These are phyloP conservation scores for Gymnogyps californianus DNA, from an alignment of 2,113 vertebrate genomes.

Conservation along the genomic window DNA sequence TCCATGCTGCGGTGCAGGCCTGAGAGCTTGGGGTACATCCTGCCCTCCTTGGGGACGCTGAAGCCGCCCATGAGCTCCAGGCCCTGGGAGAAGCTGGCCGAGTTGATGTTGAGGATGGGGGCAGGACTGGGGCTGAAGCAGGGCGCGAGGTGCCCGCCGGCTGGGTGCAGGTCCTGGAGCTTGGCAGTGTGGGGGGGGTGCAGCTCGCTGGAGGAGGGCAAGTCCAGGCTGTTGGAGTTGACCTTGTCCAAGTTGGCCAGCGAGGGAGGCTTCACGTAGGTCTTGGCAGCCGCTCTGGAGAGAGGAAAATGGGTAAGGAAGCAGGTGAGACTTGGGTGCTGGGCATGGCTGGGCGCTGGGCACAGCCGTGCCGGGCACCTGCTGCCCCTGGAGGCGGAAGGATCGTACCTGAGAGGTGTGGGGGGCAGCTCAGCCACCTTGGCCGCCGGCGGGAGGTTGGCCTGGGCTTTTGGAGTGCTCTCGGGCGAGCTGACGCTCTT, in stretches of 20 bases:
- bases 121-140: conserved; percentile 91
- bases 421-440: conserved; percentile 83
- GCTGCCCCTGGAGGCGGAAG: accelerated
- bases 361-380: accelerated
- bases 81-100: conserved; percentile 85
- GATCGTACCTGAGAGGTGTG: conserved; percentile 83
- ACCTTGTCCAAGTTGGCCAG: conserved; percentile 89
- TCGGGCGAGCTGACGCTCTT: conserved; percentile 77
- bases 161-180: conserved; percentile 77
- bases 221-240: conserved; percentile 87
- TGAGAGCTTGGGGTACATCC: conserved; percentile 88
- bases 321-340: not conserved
- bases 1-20: conserved; percentile 95
- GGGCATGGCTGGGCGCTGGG: not conserved
- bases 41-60: conserved; percentile 73
- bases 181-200: conserved; percentile 79
- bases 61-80: conserved; percentile 83
- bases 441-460: conserved; percentile 72
- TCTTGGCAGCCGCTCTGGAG: conserved; percentile 81
- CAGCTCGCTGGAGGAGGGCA: conserved; percentile 76
- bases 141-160: conserved; percentile 60
- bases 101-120: conserved; percentile 93
- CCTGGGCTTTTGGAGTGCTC: conserved; percentile 77
- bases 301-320: not conserved
- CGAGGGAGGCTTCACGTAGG: conserved; percentile 85